These are phyloP conservation scores for Penelope pileata DNA, from an alignment of 2,113 vertebrate genomes.

Conservation along the genomic window DNA sequence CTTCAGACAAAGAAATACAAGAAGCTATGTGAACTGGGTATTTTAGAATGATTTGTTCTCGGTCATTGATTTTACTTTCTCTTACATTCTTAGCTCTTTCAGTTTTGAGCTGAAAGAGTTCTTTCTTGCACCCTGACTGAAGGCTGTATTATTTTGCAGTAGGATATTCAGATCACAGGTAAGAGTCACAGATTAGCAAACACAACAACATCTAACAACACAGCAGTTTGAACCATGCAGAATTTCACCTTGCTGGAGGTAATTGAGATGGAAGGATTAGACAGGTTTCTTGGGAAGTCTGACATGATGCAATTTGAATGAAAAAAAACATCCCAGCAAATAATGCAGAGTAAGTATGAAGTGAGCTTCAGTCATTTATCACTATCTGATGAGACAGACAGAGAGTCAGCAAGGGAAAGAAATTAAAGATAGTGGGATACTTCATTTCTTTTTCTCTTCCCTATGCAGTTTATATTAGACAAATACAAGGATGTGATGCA, in stretches of 20 bases:
- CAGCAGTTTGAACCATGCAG: neutral
- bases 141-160: neutral
- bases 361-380: neutral
- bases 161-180: neutral
- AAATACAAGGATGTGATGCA: neutral
- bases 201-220: neutral
- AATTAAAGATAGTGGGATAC: neutral
- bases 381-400: neutral
- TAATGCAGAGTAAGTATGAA: neutral
- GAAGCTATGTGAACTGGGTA: neutral
- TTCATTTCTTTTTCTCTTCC: neutral
- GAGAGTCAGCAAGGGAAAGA: neutral
- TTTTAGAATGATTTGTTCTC: constrained; percentile 36
- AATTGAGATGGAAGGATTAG: neutral
- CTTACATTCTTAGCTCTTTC: neutral
- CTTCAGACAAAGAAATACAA: neutral
- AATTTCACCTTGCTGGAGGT: neutral
- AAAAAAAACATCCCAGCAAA: neutral
- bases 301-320: neutral
- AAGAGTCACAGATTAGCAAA: neutral
- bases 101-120: neutral
- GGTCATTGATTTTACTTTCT: constrained; percentile 32
- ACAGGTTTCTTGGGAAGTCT: neutral
- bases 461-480: neutral
- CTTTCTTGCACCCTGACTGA: neutral